Conservation (phyloP, 2,888 invertebrate genomes). For the Hemaris fuciformis region DNA sequence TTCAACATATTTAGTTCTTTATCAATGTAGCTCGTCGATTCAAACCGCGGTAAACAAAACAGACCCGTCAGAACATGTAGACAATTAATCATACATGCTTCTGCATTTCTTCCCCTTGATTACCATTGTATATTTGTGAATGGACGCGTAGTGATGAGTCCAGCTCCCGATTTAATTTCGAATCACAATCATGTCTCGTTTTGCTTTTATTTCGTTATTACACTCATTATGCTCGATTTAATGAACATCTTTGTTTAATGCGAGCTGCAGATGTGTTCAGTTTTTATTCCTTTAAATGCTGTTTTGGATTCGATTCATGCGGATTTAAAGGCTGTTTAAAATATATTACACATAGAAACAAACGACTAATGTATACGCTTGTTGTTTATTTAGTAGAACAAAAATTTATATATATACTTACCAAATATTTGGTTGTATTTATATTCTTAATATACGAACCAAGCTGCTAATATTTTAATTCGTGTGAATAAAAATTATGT, state of each 20-base stretch:
- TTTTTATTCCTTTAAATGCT: conserved; percentile 29
- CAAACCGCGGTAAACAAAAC: background rate
- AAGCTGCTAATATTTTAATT: too few species aligned
- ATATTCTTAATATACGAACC: too few species aligned
- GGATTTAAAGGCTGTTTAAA: background rate
- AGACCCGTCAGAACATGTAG: background rate
- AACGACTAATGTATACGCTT: too few species aligned
- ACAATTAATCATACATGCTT: conserved; percentile 65
- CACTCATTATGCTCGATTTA: conserved; percentile 47
- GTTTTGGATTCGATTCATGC: conserved; percentile 25
- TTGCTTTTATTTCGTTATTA: conserved; percentile 52
- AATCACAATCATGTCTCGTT: conserved; percentile 51
- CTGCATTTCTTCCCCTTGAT: conserved; percentile 56
- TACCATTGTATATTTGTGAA: conserved; percentile 61
- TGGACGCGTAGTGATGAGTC: conserved; percentile 45
- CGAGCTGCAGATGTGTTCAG: conserved; percentile 37
- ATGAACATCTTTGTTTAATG: conserved; percentile 55
- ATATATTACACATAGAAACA: too few species aligned
- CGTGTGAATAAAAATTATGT: too few species aligned
- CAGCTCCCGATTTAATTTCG: conserved; percentile 61
- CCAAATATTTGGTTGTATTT: too few species aligned
- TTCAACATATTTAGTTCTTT: background rate
- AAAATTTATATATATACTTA: too few species aligned
- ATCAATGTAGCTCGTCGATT: background rate
- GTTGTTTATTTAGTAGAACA: too few species aligned